A percentile compares a stretch with the other conserved stretches of the same genome.
These are phyloP conservation scores for Porites lobata DNA, from an alignment of 92 coral and sea anemone species.

Conservation along the genomic window DNA sequence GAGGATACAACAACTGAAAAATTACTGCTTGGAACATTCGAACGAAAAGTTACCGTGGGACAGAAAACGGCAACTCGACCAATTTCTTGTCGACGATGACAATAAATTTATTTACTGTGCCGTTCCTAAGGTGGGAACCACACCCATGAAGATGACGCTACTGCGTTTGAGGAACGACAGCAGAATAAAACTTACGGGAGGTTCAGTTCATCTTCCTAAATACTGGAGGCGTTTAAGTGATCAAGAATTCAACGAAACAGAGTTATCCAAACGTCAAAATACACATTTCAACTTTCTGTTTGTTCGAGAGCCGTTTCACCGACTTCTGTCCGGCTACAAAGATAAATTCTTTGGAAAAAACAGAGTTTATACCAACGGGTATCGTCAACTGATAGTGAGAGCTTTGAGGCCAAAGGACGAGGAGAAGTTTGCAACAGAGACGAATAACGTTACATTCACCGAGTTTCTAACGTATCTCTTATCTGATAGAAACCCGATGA, in stretches of 20 bases:
- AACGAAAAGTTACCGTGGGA: constrained; percentile 1
- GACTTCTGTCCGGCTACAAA: constrained; percentile 58
- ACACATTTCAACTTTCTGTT: constrained; percentile 62
- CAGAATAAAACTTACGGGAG: not conserved
- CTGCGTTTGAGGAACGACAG: constrained; percentile 26
- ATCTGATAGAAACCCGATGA: constrained; percentile 3
- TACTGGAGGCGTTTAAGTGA: constrained; percentile 43
- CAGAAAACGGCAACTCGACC: not conserved
- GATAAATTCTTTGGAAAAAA: constrained; percentile 61
- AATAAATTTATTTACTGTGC: constrained; percentile 31
- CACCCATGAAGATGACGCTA: constrained; percentile 27
- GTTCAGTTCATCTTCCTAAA: constrained; percentile 7
- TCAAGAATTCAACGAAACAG: constrained; percentile 13
- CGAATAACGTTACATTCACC: constrained; percentile 58
- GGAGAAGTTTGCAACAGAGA: not conserved
- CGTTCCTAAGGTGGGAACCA: constrained; percentile 44
- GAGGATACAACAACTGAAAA: constrained; percentile 16
- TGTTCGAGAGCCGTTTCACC: constrained; percentile 72
- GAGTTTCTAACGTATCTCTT: constrained; percentile 56
- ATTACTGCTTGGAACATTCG: constrained; percentile 20
- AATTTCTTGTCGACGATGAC: constrained; percentile 34
- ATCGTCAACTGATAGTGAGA: constrained; percentile 19
- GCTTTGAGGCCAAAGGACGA: constrained; percentile 25
- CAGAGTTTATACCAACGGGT: constrained; percentile 31
- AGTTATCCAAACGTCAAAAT: constrained; percentile 30